Evolutionary conservation across 2,888 invertebrate species (phyloP).

Genomic region (Venusia cambrica): DNA sequence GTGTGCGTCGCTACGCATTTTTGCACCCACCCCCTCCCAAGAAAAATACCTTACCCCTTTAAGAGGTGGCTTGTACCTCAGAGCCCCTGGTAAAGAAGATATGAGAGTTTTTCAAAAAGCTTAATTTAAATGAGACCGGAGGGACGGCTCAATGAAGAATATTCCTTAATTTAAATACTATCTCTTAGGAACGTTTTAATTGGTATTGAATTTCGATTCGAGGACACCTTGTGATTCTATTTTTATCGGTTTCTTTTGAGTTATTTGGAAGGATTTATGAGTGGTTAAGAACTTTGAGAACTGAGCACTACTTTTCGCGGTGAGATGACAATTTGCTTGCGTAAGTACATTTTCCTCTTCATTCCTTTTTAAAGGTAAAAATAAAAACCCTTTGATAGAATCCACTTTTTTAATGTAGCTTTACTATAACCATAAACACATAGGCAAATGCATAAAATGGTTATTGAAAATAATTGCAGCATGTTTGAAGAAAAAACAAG

Average conservation of each 20-base stretch:
- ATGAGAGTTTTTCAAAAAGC: slow-evolving; percentile 80
- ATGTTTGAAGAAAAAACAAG: no score
- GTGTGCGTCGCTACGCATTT: slow-evolving; percentile 78
- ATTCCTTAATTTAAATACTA: slow-evolving; percentile 79
- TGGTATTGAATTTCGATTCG: slow-evolving; percentile 78
- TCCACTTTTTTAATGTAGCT: no score
- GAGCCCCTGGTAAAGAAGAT: slow-evolving; percentile 77
- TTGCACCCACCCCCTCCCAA: slow-evolving; percentile 67
- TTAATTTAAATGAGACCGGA: slow-evolving; percentile 78
- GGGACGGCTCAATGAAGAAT: slow-evolving; percentile 73
- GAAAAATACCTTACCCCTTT: slow-evolving; percentile 70
- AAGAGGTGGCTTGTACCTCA: slow-evolving; percentile 55
- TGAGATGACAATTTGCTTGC: no score
- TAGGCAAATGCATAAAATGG: no score
- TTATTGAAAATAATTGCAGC: no score
- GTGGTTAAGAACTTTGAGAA: slow-evolving; percentile 3
- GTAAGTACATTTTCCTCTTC: no score
- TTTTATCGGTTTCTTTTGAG: slow-evolving; percentile 12
- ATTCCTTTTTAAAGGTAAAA: no score
- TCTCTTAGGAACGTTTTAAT: slow-evolving; percentile 69
- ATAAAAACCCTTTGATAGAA: no score
- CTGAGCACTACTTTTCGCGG: no score
- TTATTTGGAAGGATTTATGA: slow-evolving; percentile 5
- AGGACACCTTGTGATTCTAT: slow-evolving; percentile 42
- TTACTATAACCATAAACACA: no score